phyloP scores from a whole-genome alignment of 2,888 invertebrate species.

The Protonemura montana region DNA sequence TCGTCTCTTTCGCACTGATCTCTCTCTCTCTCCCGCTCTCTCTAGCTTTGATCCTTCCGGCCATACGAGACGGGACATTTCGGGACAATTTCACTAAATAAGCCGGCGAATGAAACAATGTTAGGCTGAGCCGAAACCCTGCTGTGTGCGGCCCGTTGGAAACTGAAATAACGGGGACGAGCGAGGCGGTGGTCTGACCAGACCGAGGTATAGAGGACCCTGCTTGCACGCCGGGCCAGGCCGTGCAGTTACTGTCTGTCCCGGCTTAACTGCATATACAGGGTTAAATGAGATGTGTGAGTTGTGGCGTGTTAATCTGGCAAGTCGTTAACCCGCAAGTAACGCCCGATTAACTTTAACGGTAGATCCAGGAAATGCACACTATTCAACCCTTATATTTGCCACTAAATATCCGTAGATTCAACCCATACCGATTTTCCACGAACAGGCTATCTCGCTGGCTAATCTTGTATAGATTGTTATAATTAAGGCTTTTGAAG shows the following conservation, averaged over 20 bases:
- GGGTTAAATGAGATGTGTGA: conserved; percentile 33
- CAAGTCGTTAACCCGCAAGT: conserved; percentile 38
- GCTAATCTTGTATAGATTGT: conserved; percentile 7
- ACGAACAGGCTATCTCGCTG: background rate
- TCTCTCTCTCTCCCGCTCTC: background rate
- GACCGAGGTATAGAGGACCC: no score
- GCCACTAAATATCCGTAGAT: conserved; percentile 14
- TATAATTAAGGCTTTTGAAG: conserved; percentile 19
- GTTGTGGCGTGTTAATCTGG: conserved; percentile 31
- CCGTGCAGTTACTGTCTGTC: conserved; percentile 26
- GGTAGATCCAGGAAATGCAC: conserved; percentile 14
- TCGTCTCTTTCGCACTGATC: background rate
- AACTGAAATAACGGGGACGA: background rate
- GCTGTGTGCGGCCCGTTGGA: background rate
- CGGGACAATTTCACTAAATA: conserved; percentile 4
- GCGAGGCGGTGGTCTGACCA: no score
- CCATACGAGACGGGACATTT: conserved; percentile 4
- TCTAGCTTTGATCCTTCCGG: background rate
- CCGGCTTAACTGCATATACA: conserved; percentile 19
- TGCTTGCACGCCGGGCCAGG: no score
- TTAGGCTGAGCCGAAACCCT: background rate
- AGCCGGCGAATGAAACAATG: conserved; percentile 7
- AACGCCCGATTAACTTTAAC: conserved; percentile 40
- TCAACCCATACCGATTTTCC: background rate
- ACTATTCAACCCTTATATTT: conserved; percentile 22